Conservation (phyloP, 92 coral and sea anemone genomes). For the Bergia puertoricense region DNA sequence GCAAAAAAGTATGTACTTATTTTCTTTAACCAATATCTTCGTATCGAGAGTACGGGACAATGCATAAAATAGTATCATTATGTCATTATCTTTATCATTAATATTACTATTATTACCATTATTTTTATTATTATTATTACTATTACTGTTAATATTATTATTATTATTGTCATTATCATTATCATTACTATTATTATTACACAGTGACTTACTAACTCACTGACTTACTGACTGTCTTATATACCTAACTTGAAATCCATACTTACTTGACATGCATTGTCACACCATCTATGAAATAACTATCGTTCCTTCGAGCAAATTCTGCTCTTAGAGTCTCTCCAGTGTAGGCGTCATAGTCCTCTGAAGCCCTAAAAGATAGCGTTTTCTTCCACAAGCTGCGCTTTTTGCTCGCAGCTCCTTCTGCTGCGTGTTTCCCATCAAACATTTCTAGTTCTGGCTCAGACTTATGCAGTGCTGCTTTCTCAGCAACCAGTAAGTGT, state of each 20-base stretch:
- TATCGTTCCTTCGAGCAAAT: slow-evolving; percentile 46
- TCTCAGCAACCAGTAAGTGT: not conserved
- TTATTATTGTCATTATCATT: too few relatives aligned
- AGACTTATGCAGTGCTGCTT: not conserved
- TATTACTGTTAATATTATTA: too few relatives aligned
- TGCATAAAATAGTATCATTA: too few relatives aligned
- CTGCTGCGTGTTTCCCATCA: slow-evolving; percentile 3
- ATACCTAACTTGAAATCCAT: not conserved
- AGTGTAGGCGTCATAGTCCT: slow-evolving; percentile 34
- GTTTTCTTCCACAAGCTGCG: slow-evolving; percentile 40
- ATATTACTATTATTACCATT: too few relatives aligned
- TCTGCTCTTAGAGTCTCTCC: slow-evolving; percentile 44
- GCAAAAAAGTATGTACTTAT: too few relatives aligned
- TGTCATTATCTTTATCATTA: too few relatives aligned
- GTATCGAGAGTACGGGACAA: too few relatives aligned
- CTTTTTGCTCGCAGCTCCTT: slow-evolving; percentile 14
- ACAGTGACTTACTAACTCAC: not conserved
- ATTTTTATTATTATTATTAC: too few relatives aligned
- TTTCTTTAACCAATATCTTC: too few relatives aligned
- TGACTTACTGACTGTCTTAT: not conserved
- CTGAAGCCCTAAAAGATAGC: slow-evolving; percentile 29
- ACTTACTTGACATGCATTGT: slow-evolving; percentile 82
- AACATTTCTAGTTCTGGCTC: slow-evolving; percentile 5
- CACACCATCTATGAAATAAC: slow-evolving; percentile 88
- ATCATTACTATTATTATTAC: too few relatives aligned